Conservation (phyloP, 2,888 invertebrate genomes). For the Linnaemya vulpina region DNA sequence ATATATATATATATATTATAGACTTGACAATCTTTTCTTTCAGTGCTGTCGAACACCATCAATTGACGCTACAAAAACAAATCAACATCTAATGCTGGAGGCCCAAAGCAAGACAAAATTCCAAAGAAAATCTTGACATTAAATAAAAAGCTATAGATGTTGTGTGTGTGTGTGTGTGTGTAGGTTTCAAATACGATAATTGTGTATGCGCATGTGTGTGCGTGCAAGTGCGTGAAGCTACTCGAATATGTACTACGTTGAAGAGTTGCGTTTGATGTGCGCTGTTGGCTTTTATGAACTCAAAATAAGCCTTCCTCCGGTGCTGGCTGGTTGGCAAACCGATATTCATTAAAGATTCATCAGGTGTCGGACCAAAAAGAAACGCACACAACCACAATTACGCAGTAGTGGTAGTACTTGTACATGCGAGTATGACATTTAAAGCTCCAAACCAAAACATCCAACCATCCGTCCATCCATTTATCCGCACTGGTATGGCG, state of each 20-base stretch:
- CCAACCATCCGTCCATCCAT: constrained; percentile 45
- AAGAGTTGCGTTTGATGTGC: constrained; percentile 58
- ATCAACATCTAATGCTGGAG: constrained; percentile 62
- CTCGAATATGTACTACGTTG: not conserved
- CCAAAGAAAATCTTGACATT: constrained; percentile 67
- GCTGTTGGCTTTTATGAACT: constrained; percentile 47
- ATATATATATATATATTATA: not conserved
- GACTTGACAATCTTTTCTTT: not conserved
- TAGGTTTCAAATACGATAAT: no score
- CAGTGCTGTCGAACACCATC: constrained; percentile 36
- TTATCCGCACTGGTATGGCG: constrained; percentile 25
- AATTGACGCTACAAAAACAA: constrained; percentile 6
- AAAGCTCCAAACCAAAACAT: constrained; percentile 37
- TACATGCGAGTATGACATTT: constrained; percentile 59
- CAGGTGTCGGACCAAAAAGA: constrained; percentile 76
- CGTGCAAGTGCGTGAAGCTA: constrained; percentile 13
- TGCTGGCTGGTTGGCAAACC: constrained; percentile 59
- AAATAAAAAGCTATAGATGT: constrained; percentile 49
- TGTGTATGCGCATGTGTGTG: no score
- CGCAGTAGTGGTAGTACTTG: constrained; percentile 29
- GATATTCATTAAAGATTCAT: constrained; percentile 81
- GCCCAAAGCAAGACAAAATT: constrained; percentile 53
- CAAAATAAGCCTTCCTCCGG: constrained; percentile 36
- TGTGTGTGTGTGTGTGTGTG: not conserved
- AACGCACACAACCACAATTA: constrained; percentile 29